These are phyloP conservation scores for Aphelenchoides besseyi DNA, from an alignment of 1,140 invertebrate genomes.

Conservation along the genomic window DNA sequence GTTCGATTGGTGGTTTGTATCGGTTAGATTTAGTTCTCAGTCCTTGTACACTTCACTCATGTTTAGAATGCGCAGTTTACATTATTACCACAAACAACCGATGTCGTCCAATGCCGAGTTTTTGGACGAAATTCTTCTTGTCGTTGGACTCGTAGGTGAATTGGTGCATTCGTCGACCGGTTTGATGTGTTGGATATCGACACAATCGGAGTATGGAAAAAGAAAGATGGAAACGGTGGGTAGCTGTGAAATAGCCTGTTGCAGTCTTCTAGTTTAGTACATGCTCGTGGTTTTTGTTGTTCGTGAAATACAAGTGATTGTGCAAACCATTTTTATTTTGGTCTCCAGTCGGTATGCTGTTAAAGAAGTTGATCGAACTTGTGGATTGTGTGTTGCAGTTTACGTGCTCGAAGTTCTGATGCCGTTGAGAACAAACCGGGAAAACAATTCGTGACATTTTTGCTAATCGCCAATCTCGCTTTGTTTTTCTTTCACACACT, in stretches of 20 bases:
- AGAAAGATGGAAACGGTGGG: constrained; percentile 48
- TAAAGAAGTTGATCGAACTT: neutral
- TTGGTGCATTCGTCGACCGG: constrained; percentile 48
- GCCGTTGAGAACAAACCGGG: constrained; percentile 44
- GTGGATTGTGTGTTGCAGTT: constrained; percentile 32
- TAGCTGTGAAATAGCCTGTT: too few relatives aligned
- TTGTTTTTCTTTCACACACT: constrained; percentile 62
- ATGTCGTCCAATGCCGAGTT: constrained; percentile 54
- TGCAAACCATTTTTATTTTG: constrained; percentile 60
- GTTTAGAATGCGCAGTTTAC: constrained; percentile 51
- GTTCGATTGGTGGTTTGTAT: constrained; percentile 55
- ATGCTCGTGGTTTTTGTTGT: constrained; percentile 54
- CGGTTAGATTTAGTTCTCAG: constrained; percentile 22
- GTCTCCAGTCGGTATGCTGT: constrained; percentile 40
- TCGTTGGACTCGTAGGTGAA: constrained; percentile 61
- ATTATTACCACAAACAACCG: constrained; percentile 41
- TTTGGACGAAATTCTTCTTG: constrained; percentile 58
- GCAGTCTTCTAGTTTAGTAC: constrained; percentile 36
- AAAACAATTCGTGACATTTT: constrained; percentile 62
- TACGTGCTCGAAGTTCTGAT: constrained; percentile 44
- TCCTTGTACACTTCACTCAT: too few relatives aligned
- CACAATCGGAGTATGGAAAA: constrained; percentile 37
- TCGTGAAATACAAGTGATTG: constrained; percentile 56
- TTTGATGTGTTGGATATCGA: constrained; percentile 46
- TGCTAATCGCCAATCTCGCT: constrained; percentile 59